Evolutionary conservation across 2,797 vertebrate species (phyloP).

Genomic region (Dermochelys coriacea): DNA sequence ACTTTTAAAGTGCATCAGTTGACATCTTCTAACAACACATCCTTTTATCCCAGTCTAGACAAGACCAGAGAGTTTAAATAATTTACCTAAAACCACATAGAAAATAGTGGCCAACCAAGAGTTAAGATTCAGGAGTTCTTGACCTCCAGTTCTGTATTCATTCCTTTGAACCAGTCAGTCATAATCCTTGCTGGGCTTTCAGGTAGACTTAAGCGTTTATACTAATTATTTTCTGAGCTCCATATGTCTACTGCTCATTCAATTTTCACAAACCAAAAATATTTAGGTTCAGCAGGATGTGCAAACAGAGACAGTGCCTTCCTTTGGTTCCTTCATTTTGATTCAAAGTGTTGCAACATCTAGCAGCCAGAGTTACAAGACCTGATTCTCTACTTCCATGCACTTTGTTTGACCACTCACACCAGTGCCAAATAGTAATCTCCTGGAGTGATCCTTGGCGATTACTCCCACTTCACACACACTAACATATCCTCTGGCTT

Average conservation of each 20-base stretch:
- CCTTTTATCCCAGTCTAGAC: not conserved
- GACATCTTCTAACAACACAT: not conserved
- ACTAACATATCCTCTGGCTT: not conserved
- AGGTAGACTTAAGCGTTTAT: not conserved
- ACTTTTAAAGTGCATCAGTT: not conserved
- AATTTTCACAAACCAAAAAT: not conserved
- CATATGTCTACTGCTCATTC: not conserved
- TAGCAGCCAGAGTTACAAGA: not conserved
- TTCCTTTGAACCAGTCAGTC: not conserved
- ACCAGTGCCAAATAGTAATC: not conserved
- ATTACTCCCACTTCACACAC: not conserved
- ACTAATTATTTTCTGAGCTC: not conserved
- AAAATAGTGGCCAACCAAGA: not conserved
- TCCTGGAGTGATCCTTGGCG: not conserved
- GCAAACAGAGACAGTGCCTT: not conserved
- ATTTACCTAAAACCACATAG: not conserved
- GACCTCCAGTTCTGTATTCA: not conserved
- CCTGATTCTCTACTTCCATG: not conserved
- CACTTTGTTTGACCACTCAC: not conserved
- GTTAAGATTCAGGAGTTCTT: not conserved
- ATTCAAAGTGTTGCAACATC: not conserved
- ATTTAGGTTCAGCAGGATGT: not conserved
- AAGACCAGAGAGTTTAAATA: not conserved
- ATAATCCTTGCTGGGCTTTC: fast-evolving
- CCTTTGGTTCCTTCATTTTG: not conserved